Percentiles rank a stretch among this genome's conserved stretches.
phyloP scores from a whole-genome alignment of 2,797 vertebrate genomes.

The Sebastiscus albofasciatus region DNA sequence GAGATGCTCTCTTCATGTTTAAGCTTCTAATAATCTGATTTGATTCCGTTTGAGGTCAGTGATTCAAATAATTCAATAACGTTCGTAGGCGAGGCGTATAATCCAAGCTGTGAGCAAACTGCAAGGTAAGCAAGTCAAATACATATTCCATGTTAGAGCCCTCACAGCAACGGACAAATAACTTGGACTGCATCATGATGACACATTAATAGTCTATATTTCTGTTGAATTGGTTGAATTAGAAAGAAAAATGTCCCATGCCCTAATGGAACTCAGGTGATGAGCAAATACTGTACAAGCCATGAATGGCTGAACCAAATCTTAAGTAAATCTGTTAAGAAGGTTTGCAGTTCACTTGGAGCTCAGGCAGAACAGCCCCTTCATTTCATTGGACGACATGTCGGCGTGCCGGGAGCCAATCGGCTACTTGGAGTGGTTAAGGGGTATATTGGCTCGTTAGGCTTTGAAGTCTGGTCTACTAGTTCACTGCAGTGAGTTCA shows the following conservation, averaged over 20 bases:
- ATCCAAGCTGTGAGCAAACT: not conserved
- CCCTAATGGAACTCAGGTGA: not conserved
- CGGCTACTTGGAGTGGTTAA: too few species aligned
- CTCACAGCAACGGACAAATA: not conserved
- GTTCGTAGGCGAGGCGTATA: not conserved
- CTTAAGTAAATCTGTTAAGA: too few species aligned
- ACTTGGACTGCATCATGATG: not conserved
- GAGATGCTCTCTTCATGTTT: not conserved
- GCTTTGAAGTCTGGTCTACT: too few species aligned
- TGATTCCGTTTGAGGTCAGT: not conserved
- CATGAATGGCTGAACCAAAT: too few species aligned
- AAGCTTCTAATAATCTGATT: not conserved
- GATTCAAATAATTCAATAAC: constrained; percentile 6
- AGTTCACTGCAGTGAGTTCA: too few species aligned
- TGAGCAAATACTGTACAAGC: not conserved
- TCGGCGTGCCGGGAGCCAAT: too few species aligned
- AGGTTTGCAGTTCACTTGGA: too few species aligned
- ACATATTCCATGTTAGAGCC: not conserved
- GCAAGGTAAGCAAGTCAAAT: not conserved
- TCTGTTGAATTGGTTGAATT: not conserved
- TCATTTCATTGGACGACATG: too few species aligned
- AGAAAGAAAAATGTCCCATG: not conserved
- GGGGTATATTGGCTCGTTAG: too few species aligned
- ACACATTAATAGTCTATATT: not conserved
- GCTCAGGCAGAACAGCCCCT: too few species aligned